Evolutionary conservation across 2,888 invertebrate species (phyloP), one percentile per base, ranked within the genome.

Genomic region (Zaprionus bogoriensis): DNA sequence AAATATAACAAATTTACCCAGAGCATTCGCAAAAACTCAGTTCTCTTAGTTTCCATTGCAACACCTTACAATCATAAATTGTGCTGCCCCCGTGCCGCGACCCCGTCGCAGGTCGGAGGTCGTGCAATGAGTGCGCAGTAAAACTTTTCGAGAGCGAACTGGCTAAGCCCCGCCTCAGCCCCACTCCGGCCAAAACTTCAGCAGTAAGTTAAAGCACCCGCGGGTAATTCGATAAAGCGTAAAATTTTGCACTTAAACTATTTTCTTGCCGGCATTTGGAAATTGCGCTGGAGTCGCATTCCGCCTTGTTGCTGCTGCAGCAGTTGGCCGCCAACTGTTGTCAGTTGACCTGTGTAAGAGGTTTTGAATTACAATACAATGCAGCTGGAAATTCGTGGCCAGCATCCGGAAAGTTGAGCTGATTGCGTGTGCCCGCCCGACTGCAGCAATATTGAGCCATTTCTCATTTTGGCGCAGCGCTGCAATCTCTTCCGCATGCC

Each of bases 191-290:
- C 19, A 64, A 79, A 83, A 78, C 52, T 82, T 81, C 30, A 55
- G 42, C 63, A 67, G 75, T 75, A 82, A 82, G 82, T 83, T 83
- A 83, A 83, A 83, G 83, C 78, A 80, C 88, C 88, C 88, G 84
- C 84, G 88, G 89, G 88, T 89, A 89, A 88, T 88, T 88, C 88
- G 89, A 89, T 88, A 88, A 89, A 88, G 87, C 88, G 88, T 88
- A 88, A 87, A 86, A 88, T 88, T 89, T 86, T 88, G 79, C 89
- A 87, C 88, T 88, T 84, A 82, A 88, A 82, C 86, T 87, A 85
- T 83, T 87, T 85, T 84, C 81, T 71, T 67, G 32, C 65, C 66
- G 67, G 69, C 67, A 67, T 79, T 83, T 77, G 64, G 61, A 62
- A 77, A 76, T 78, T 74, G 74, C 57, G 53, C 67, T 59, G 64